Percentiles rank a stretch among this genome's conserved stretches.
These are phyloP conservation scores for Lutjanus erythropterus DNA, from an alignment of 2,113 vertebrate genomes.

Conservation along the genomic window DNA sequence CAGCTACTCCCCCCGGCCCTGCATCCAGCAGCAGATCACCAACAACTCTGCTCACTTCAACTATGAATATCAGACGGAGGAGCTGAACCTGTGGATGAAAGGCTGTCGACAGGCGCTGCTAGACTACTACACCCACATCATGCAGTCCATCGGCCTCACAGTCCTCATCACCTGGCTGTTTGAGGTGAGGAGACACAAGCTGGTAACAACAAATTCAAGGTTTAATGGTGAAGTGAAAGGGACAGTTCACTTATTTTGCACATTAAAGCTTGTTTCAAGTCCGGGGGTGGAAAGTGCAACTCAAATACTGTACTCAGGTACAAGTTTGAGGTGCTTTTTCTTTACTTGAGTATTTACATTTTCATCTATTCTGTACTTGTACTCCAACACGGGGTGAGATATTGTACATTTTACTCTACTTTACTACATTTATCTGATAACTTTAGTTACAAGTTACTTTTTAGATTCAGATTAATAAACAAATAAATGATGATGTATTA, in stretches of 20 bases:
- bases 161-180: constrained; percentile 90
- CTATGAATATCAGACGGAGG: constrained; percentile 88
- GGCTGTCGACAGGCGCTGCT: constrained; percentile 89
- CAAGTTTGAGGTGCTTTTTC: no score
- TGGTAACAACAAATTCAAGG: not conserved
- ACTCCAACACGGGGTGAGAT: no score
- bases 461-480: no score
- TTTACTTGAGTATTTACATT: no score
- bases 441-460: no score
- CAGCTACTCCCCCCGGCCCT: constrained; percentile 88
- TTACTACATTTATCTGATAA: no score
- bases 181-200: constrained; percentile 81
- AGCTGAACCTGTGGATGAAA: constrained; percentile 89
- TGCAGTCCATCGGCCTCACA: constrained; percentile 88
- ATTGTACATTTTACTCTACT: no score
- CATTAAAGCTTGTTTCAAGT: not conserved
- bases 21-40: constrained; percentile 90
- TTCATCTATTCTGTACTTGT: no score
- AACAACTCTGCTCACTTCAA: constrained; percentile 92
- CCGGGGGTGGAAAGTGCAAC: no score
- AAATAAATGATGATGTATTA: no score
- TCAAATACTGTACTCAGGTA: no score
- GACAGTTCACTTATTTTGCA: not conserved
- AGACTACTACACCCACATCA: constrained; percentile 87
- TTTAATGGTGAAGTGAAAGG: not conserved